Percentiles rank a stretch among this genome's conserved stretches.
These are phyloP conservation scores for Ochropacha duplaris DNA, from an alignment of 2,888 invertebrate genomes.

Conservation along the genomic window DNA sequence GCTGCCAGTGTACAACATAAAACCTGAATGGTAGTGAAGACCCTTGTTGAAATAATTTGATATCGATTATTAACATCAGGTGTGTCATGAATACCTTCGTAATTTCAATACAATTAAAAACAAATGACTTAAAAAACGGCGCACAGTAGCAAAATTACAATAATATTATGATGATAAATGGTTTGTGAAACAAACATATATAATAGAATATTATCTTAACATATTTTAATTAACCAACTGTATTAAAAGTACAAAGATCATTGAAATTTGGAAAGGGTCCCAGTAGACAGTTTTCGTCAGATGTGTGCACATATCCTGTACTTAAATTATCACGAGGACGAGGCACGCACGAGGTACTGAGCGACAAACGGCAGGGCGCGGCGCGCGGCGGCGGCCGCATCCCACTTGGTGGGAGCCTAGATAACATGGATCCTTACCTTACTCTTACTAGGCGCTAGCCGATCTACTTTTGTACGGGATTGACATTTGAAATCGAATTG, in stretches of 20 bases:
- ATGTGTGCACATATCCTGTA: slow-evolving; percentile 70
- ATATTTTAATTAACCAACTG: slow-evolving; percentile 45
- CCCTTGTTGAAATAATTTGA: not conserved
- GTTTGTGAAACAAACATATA: slow-evolving; percentile 45
- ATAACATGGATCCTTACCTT: no score
- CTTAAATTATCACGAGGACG: slow-evolving; percentile 72
- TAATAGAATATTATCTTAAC: slow-evolving; percentile 48
- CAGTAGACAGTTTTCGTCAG: slow-evolving; percentile 44
- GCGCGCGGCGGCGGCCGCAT: slow-evolving; percentile 29
- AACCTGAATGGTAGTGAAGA: not conserved
- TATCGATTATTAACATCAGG: not conserved
- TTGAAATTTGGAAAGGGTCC: slow-evolving; percentile 64
- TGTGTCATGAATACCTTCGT: slow-evolving; percentile 17
- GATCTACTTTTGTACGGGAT: no score
- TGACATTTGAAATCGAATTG: no score
- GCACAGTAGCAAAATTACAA: slow-evolving; percentile 35
- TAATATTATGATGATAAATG: slow-evolving; percentile 12
- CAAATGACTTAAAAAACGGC: slow-evolving; percentile 32
- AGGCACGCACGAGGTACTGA: slow-evolving; percentile 57
- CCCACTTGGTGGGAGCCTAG: no score
- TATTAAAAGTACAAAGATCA: slow-evolving; percentile 61
- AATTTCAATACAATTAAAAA: slow-evolving; percentile 35
- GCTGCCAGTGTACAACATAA: not conserved
- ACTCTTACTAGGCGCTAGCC: no score
- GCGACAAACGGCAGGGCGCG: slow-evolving; percentile 31